Conservation (phyloP, 2,888 invertebrate species). For the Aphidius colemani region DNA sequence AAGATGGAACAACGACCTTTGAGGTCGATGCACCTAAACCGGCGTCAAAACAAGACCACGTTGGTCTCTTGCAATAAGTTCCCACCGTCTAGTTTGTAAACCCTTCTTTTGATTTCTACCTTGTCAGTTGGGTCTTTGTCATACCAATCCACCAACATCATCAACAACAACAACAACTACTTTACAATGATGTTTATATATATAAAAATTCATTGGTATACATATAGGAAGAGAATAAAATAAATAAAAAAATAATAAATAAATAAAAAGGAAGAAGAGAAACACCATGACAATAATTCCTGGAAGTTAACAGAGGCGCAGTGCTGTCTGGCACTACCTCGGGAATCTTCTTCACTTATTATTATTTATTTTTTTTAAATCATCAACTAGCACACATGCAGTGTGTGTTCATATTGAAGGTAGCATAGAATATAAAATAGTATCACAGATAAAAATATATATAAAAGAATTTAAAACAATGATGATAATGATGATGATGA, state of each 20-base stretch:
- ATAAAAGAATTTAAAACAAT: background rate
- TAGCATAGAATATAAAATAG: conserved; percentile 2
- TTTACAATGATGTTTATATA: no score
- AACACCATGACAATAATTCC: conserved; percentile 41
- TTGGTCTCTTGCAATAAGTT: conserved; percentile 43
- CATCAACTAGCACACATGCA: no score
- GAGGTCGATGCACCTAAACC: conserved; percentile 57
- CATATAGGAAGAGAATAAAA: no score
- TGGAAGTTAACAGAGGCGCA: conserved; percentile 52
- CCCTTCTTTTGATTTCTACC: conserved; percentile 30
- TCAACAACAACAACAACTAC: no score
- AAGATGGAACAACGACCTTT: conserved; percentile 55
- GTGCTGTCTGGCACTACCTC: conserved; percentile 52
- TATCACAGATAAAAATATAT: conserved; percentile 4
- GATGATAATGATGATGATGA: conserved; percentile 6
- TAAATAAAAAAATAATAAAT: background rate
- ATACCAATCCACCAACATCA: background rate
- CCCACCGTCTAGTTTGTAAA: conserved; percentile 55
- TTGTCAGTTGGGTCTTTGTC: conserved; percentile 32
- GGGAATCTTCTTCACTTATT: conserved; percentile 35
- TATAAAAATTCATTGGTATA: no score
- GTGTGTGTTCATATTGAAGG: no score
- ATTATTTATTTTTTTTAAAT: background rate
- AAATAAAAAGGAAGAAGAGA: conserved; percentile 18
- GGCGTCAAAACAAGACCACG: conserved; percentile 55